Base-by-base conservation (phyloP, 1,140 invertebrate genomes). In the Acromyrmex charruanus region DNA sequence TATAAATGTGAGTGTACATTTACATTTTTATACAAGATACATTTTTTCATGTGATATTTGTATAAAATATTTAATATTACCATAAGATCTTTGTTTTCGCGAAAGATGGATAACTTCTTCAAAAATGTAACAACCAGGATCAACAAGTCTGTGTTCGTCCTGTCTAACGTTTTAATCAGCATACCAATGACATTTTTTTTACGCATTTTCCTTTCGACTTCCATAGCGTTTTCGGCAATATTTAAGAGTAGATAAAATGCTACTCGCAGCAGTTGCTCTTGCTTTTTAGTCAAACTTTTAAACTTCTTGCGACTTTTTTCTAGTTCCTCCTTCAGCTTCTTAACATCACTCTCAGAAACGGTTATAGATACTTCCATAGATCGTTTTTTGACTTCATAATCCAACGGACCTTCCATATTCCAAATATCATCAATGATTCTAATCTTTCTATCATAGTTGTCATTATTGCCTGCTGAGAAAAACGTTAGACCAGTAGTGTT, bases 131-230 rank as follows among this genome's bases (percentile, higher is more conserved):
- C 96, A 53, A 99, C 98, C n/a, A 99, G 95, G 91, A 98, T 98
- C 3, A 99, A 95, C 14, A 99, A 96, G 94, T 99, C 98, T 59
- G 97, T 96, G 92, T 98, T 98, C 49, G 96, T 96, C 91, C 99
- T 96, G 87, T 99, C 98, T 90, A 99, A 96, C 49, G 97, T 97
- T 91, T 98, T 98, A n/a, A 98, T 96, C 10, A 99, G 96, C 94
- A 99, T 97, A 39, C 97, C 97, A 2, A 99, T 97, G 87, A 99
- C 97, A 89, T 98, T 98, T 94, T 99, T 98, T 88, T 98, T 98
- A 7, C 98, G 97, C 98, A 99, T 99, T 96, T 99, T 99, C 94
- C 99, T 97, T 95, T 99, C 99, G 10, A 99, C 97, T 94, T 97
- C 98, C 18, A 98, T 96, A 51, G 80, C 80, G 95, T 99, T 99